phyloP scores from a whole-genome alignment of 1,140 invertebrate genomes.

The Notospermus geniculatus region DNA sequence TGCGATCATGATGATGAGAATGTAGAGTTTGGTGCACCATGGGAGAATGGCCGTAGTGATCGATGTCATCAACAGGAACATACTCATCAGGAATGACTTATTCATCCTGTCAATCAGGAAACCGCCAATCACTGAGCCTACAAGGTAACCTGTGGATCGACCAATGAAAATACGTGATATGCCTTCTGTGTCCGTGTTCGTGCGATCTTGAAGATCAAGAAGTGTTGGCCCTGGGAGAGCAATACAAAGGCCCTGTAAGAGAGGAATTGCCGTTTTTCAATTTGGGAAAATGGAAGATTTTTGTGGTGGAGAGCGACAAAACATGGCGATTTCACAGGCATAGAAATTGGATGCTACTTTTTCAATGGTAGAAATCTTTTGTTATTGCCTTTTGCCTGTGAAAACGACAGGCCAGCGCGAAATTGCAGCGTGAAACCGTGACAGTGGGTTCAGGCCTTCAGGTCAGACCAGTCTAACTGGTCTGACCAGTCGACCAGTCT shows the following conservation, averaged over 20 bases:
- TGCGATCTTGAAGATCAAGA: constrained; percentile 45
- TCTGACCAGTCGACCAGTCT: too few relatives aligned
- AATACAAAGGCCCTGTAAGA: constrained; percentile 53
- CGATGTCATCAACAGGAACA: constrained; percentile 37
- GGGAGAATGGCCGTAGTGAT: constrained; percentile 43
- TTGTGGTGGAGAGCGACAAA: too few relatives aligned
- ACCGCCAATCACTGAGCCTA: constrained; percentile 47
- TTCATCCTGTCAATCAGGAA: constrained; percentile 53
- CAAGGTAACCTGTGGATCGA: constrained; percentile 48
- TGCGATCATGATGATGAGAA: constrained; percentile 45
- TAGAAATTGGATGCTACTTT: too few relatives aligned
- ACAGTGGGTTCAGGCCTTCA: too few relatives aligned
- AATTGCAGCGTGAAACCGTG: too few relatives aligned
- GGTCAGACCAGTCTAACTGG: too few relatives aligned
- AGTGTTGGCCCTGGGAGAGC: constrained; percentile 56
- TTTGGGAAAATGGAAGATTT: too few relatives aligned
- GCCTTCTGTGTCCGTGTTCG: constrained; percentile 36
- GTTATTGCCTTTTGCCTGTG: too few relatives aligned
- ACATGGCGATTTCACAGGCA: too few relatives aligned
- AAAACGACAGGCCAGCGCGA: too few relatives aligned
- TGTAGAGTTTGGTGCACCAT: constrained; percentile 38
- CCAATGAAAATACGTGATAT: constrained; percentile 49
- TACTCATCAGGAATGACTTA: constrained; percentile 41
- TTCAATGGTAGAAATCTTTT: too few relatives aligned
- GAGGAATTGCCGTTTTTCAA: too few relatives aligned